Evolutionary conservation across 2,113 vertebrate genomes (phyloP).

Genomic region (Thamnophis sirtalis): DNA sequence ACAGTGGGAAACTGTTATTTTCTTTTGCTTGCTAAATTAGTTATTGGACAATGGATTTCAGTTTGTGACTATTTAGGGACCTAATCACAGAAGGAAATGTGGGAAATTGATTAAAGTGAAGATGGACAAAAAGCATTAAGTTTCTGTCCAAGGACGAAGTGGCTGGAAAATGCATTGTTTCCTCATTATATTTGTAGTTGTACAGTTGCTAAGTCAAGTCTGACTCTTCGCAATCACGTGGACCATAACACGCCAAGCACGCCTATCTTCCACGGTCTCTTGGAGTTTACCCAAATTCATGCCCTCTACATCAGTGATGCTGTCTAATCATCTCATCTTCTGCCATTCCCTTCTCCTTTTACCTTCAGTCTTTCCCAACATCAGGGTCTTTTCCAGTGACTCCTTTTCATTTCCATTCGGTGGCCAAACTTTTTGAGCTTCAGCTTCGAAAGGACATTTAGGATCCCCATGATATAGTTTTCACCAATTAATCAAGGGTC

Average conservation of each 20-base stretch:
- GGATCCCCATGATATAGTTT: neutral
- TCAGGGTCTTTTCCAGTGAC: neutral
- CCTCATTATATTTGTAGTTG: neutral
- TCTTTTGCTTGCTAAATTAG: neutral
- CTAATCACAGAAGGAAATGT: slow-evolving; percentile 9
- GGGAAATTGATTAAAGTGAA: neutral
- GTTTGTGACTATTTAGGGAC: slow-evolving; percentile 20
- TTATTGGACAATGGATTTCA: fast-evolving
- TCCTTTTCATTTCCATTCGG: neutral
- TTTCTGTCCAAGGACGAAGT: neutral
- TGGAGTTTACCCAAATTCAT: neutral
- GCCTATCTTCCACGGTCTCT: neutral
- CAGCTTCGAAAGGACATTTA: neutral
- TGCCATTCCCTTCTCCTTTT: neutral
- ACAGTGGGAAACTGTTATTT: neutral
- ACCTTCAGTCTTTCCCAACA: neutral
- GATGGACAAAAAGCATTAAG: neutral
- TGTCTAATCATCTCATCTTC: neutral
- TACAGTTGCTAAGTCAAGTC: neutral
- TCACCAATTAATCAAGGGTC: neutral
- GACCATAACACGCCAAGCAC: neutral
- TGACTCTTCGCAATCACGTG: neutral
- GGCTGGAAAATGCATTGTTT: slow-evolving; percentile 8
- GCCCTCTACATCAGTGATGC: neutral
- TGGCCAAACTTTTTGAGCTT: neutral